These are phyloP conservation scores for Drosophila melanica DNA, from an alignment of 1,140 invertebrate genomes.

Conservation along the genomic window DNA sequence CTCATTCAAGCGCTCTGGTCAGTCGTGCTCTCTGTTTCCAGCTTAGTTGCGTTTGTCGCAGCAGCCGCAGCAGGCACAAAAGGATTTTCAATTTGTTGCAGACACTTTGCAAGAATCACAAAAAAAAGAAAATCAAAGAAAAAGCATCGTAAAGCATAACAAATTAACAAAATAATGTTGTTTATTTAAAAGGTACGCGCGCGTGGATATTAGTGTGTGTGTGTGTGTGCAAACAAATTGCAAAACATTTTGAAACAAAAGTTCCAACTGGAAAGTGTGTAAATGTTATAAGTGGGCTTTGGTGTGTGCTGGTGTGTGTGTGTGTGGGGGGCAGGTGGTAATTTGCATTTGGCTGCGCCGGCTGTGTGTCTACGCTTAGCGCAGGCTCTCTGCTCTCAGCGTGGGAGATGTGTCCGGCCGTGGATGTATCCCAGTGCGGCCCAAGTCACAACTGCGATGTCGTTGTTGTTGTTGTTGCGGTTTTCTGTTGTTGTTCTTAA, in stretches of 20 bases:
- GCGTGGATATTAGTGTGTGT: conserved; percentile 14
- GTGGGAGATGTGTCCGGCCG: conserved; percentile 62
- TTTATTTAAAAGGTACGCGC: conserved; percentile 23
- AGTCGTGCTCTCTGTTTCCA: conserved; percentile 48
- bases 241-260: conserved; percentile 4
- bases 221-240: conserved; percentile 8
- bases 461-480: conserved; percentile 23
- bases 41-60: conserved; percentile 51
- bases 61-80: conserved; percentile 45
- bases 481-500: conserved; percentile 13
- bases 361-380: conserved; percentile 35
- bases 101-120: conserved; percentile 29
- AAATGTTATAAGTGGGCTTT: conserved; percentile 7
- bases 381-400: conserved; percentile 40
- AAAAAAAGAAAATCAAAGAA: conserved; percentile 13
- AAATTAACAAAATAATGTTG: conserved; percentile 22
- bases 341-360: conserved; percentile 56
- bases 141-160: background rate
- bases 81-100: conserved; percentile 55
- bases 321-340: conserved; percentile 26
- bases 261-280: conserved; percentile 4
- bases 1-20: conserved; percentile 32
- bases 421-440: conserved; percentile 72
- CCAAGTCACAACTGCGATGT: conserved; percentile 44
- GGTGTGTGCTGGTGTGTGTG: background rate